Evolutionary conservation across 2,797 vertebrate species (phyloP).

Genomic region (Pogoniulus pusillus): DNA sequence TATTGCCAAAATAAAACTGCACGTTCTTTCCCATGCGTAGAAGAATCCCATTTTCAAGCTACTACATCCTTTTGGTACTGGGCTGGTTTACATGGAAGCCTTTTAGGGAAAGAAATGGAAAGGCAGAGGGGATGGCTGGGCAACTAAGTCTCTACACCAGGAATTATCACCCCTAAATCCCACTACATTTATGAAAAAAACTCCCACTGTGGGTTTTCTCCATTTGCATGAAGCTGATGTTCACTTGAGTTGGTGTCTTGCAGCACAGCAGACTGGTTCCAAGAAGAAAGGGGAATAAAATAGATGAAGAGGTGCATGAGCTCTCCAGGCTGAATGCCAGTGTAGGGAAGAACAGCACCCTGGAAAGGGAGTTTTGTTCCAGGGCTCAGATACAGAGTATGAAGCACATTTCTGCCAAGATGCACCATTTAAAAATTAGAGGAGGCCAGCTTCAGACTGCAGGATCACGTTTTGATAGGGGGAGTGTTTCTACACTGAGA

Average conservation of each 20-base stretch:
- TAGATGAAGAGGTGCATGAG: not conserved
- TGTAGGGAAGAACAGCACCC: constrained; percentile 4
- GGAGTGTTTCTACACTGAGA: not conserved
- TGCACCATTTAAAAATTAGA: not conserved
- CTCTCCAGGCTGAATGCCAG: not conserved
- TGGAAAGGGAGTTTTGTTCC: constrained; percentile 19
- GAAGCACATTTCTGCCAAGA: constrained; percentile 28
- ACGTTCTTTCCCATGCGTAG: not conserved
- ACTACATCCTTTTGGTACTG: not conserved
- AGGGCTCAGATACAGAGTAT: fast-evolving
- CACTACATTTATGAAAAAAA: not conserved
- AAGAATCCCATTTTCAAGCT: not conserved
- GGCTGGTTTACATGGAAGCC: not conserved
- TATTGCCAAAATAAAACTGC: not conserved
- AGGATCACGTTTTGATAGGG: fast-evolving
- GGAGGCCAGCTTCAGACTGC: not conserved
- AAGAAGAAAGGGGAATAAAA: not conserved
- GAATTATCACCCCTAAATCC: not conserved
- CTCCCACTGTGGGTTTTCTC: not conserved
- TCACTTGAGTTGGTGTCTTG: not conserved
- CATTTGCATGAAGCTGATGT: not conserved
- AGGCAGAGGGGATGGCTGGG: not conserved
- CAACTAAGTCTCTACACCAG: not conserved
- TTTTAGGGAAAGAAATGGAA: not conserved
- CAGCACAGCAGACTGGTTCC: not conserved